These are phyloP conservation scores for Rhamnusium bicolor DNA, from an alignment of 2,888 invertebrate species.

Conservation along the genomic window DNA sequence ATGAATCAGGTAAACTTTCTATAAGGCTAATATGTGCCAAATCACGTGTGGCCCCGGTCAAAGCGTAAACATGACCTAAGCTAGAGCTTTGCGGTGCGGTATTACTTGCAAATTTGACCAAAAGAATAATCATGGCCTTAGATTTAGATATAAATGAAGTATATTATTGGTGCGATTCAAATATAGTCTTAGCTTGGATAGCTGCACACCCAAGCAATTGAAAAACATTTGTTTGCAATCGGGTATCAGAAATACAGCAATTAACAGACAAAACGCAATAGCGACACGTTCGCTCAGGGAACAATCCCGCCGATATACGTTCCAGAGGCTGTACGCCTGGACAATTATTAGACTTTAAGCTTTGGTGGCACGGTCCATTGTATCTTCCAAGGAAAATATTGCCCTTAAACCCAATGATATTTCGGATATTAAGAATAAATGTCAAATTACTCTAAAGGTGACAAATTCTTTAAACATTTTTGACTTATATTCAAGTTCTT, in stretches of 20 bases:
- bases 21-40: constrained; percentile 12
- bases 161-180: constrained; percentile 52
- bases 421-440: neutral
- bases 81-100: constrained; percentile 45
- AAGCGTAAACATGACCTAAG: constrained; percentile 5
- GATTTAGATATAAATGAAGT: constrained; percentile 11
- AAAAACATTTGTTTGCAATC: constrained; percentile 57
- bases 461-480: neutral
- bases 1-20: constrained; percentile 13
- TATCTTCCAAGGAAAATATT: neutral
- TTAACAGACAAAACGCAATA: constrained; percentile 49
- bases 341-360: neutral
- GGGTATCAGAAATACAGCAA: constrained; percentile 58
- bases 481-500: neutral
- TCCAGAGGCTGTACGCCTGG: constrained; percentile 52
- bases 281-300: constrained; percentile 53
- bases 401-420: neutral
- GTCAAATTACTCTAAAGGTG: neutral
- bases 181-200: constrained; percentile 46
- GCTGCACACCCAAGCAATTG: constrained; percentile 36
- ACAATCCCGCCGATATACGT: constrained; percentile 61
- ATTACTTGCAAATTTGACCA: constrained; percentile 31
- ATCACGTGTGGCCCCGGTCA: constrained; percentile 1
- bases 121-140: constrained; percentile 18
- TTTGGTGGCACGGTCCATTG: constrained; percentile 4